These are phyloP conservation scores for Drosophila navojoa DNA, from an alignment of 1,140 invertebrate genomes.

Conservation along the genomic window DNA sequence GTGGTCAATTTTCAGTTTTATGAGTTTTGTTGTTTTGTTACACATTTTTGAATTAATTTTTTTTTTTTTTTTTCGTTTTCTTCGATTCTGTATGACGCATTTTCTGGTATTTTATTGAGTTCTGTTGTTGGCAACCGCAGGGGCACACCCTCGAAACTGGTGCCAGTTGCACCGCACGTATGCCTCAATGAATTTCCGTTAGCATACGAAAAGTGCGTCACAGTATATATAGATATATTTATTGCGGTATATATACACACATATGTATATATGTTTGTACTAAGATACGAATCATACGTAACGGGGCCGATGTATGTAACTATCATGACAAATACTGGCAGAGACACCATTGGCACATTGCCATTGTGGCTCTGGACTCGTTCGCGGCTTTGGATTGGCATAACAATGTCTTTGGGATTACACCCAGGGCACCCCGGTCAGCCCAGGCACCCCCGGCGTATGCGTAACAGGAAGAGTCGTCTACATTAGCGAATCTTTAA, in stretches of 20 bases:
- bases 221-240: neutral
- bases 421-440: neutral
- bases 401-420: conserved; percentile 25
- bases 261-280: neutral
- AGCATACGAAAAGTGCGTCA: conserved; percentile 23
- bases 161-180: conserved; percentile 9
- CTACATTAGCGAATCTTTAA: too few species aligned
- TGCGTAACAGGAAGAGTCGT: too few species aligned
- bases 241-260: neutral
- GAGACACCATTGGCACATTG: conserved; percentile 12
- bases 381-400: conserved; percentile 17
- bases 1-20: conserved; percentile 18
- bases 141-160: neutral
- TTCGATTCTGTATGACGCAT: conserved; percentile 2
- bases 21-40: conserved; percentile 12
- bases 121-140: conserved; percentile 26
- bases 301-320: neutral
- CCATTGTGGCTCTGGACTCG: neutral
- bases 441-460: too few species aligned
- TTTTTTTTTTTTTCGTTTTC: neutral
- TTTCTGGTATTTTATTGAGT: neutral
- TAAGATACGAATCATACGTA: neutral
- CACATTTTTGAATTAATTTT: neutral
- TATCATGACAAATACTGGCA: conserved; percentile 1
- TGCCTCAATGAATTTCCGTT: conserved; percentile 1